Conservation (phyloP, 2,888 invertebrate genomes). For the Rapana venosa region DNA sequence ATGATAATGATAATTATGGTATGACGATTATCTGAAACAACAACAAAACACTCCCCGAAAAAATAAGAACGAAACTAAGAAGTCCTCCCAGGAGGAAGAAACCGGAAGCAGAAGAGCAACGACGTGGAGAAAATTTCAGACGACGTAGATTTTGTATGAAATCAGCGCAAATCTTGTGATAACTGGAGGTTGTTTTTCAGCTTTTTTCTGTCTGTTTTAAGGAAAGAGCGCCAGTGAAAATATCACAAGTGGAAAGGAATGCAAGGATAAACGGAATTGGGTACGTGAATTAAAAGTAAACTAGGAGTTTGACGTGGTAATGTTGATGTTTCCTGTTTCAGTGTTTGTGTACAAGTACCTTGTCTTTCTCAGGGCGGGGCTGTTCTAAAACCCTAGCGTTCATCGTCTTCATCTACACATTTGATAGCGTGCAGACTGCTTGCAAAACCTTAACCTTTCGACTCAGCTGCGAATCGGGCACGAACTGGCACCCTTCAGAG, state of each 20-base stretch:
- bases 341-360: no score
- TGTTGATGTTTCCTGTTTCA: no score
- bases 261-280: background rate
- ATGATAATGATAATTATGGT: no score
- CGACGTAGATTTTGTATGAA: background rate
- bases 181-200: background rate
- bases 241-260: background rate
- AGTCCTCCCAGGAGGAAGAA: background rate
- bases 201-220: background rate
- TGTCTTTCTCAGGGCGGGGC: no score
- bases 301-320: no score
- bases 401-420: no score
- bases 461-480: no score
- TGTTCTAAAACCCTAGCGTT: no score
- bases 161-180: background rate
- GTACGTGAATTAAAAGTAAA: background rate
- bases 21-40: background rate
- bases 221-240: background rate
- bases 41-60: background rate
- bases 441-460: no score
- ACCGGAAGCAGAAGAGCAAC: conserved; percentile 9
- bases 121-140: conserved; percentile 22
- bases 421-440: no score
- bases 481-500: no score
- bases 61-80: no score